These are phyloP conservation scores for Oreochromis niloticus DNA, from an alignment of 2,113 vertebrate species.

Conservation along the genomic window DNA sequence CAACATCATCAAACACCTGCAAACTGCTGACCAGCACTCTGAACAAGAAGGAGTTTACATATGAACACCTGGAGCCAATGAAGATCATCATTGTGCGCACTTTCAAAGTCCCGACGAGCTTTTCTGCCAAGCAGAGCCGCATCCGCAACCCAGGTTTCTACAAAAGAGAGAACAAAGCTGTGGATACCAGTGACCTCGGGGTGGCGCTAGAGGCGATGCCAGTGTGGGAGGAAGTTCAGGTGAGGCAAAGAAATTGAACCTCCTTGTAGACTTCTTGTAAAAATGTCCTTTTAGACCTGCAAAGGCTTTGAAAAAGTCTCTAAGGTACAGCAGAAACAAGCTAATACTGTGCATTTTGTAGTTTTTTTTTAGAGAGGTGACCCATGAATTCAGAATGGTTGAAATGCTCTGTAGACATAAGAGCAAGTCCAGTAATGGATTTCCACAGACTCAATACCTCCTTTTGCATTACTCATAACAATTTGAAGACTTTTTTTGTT, in stretches of 20 bases:
- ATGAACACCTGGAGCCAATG: constrained; percentile 82
- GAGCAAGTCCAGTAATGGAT: accelerated
- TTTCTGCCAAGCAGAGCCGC: constrained; percentile 77
- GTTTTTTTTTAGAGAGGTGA: background rate
- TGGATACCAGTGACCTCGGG: constrained; percentile 88
- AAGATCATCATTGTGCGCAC: constrained; percentile 86
- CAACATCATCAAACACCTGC: background rate
- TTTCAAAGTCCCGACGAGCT: constrained; percentile 88
- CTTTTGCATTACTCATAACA: background rate
- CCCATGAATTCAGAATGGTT: background rate
- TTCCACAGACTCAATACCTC: background rate
- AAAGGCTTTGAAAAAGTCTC: background rate
- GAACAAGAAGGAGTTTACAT: constrained; percentile 73
- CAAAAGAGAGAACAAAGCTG: constrained; percentile 71
- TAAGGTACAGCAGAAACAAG: background rate
- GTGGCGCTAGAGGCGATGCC: constrained; percentile 74
- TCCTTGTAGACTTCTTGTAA: background rate
- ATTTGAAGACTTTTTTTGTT: background rate
- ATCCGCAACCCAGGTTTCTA: constrained; percentile 79
- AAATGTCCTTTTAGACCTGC: background rate
- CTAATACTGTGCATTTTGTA: background rate
- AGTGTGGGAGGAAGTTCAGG: constrained; percentile 79
- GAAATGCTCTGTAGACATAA: background rate
- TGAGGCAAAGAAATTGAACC: background rate
- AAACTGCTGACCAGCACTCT: background rate